Evolutionary conservation across 23 tunicate species (phyloP), one percentile per base, ranked within the genome.

Genomic region (Ascidia mentula): DNA sequence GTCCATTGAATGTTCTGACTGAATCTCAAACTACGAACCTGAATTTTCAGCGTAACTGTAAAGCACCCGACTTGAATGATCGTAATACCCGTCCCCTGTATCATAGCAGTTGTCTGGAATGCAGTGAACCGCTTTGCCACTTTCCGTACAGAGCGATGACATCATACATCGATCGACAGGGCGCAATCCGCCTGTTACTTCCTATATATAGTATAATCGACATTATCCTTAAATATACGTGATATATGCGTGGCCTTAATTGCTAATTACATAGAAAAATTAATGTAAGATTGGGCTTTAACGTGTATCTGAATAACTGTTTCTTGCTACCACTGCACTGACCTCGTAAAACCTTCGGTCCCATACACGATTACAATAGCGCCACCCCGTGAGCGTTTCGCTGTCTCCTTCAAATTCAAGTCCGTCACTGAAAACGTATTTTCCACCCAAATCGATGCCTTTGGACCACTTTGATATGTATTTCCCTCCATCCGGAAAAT

Each of bases 341-440:
- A 86, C 94, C 84, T 73, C 72, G 73, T 83, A 83, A 82, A 89
- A 89, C 72, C 94, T 45, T 38, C 94, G 45, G 76, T 89, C 94
- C 72, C 76, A 79, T 6, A 46, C 59, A 20, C 75, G 81, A 32
- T 70, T 82, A 32, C 85, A 73, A 72, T 77, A 89, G 46, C 80
- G 73, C 94, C 94, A 89, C 6, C 87, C 87, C 17, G 87, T 74
- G 31, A 82, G 75, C 31, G 80, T 37, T 35, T 75, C 81, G 36
- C 77, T 84, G 42, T 83, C 60, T 1, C 40, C 53, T 39, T 89
- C 88, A 46, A 69, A 89, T 17, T 72, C 46, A 3, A 89, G 77
- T 12, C 88, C 94, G 69, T 89, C 94, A 0, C 46, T 31, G 69
- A 76, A 83, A 13, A 79, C 17, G 36, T 79, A 83, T 0, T 79